Evolutionary conservation across 2,888 invertebrate species (phyloP).

Genomic region (Limnephilus marmoratus): DNA sequence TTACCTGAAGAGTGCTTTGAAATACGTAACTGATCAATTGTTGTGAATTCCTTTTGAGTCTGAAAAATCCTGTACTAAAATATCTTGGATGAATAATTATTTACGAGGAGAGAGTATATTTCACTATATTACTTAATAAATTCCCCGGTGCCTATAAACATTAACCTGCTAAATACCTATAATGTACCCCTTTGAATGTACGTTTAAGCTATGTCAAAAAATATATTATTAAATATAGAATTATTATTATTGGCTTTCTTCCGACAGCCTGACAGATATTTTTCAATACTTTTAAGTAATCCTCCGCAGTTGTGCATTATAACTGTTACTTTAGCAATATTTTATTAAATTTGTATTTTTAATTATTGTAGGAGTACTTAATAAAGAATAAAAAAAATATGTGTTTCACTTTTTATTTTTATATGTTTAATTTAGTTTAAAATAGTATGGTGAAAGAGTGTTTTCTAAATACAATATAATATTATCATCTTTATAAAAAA

Average conservation of each 20-base stretch:
- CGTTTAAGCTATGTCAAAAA: constrained; percentile 7
- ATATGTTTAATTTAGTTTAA: background rate
- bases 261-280: constrained; percentile 4
- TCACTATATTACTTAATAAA: constrained; percentile 33
- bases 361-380: constrained; percentile 48
- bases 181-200: constrained; percentile 21
- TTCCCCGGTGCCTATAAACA: constrained; percentile 50
- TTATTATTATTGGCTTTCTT: background rate
- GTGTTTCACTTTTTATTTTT: background rate
- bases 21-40: constrained; percentile 25
- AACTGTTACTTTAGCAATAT: constrained; percentile 55
- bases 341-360: constrained; percentile 52
- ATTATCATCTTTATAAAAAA: no score
- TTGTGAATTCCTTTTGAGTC: constrained; percentile 33
- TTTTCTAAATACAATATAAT: background rate
- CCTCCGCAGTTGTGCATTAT: constrained; percentile 57
- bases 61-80: constrained; percentile 40
- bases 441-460: background rate
- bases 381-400: constrained; percentile 44
- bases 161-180: constrained; percentile 26
- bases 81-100: constrained; percentile 16
- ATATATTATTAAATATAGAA: constrained; percentile 28
- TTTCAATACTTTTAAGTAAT: constrained; percentile 43
- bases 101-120: constrained; percentile 28
- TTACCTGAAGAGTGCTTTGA: constrained; percentile 43